Evolutionary conservation across 1,140 invertebrate species (phyloP).

Genomic region (Eriosoma lanigerum): DNA sequence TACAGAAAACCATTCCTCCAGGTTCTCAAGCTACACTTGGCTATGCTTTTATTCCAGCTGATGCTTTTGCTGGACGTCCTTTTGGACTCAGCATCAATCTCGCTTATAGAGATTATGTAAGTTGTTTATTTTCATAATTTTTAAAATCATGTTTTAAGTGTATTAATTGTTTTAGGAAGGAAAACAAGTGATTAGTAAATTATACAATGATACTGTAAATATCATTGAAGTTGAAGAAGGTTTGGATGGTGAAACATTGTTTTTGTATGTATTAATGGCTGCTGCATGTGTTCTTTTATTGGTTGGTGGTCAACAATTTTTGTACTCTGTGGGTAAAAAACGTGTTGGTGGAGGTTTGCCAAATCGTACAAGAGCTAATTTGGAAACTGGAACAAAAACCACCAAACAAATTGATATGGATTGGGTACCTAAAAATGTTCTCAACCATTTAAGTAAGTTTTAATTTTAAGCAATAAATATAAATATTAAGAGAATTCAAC

Average conservation of each 20-base stretch:
- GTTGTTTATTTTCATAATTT: constrained; percentile 55
- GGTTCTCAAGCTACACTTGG: constrained; percentile 91
- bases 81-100: constrained; percentile 94
- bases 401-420: constrained; percentile 95
- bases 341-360: constrained; percentile 59
- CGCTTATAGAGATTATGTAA: constrained; percentile 84
- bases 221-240: constrained; percentile 96
- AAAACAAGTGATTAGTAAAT: constrained; percentile 75
- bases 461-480: neutral
- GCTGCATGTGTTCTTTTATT: constrained; percentile 84
- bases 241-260: constrained; percentile 97
- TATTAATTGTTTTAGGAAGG: constrained; percentile 64
- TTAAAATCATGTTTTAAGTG: neutral
- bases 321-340: constrained; percentile 74
- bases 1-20: constrained; percentile 85
- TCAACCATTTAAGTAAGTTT: constrained; percentile 78
- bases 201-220: constrained; percentile 98
- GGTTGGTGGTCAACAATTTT: constrained; percentile 86
- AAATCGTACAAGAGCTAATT: constrained; percentile 57
- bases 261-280: constrained; percentile 91
- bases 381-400: constrained; percentile 81
- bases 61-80: constrained; percentile 91
- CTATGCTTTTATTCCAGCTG: constrained; percentile 93
- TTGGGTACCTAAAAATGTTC: constrained; percentile 91
- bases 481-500: too few species aligned